phyloP scores from a whole-genome alignment of 2,113 vertebrate genomes.

The Neotragus pygmaeus region DNA sequence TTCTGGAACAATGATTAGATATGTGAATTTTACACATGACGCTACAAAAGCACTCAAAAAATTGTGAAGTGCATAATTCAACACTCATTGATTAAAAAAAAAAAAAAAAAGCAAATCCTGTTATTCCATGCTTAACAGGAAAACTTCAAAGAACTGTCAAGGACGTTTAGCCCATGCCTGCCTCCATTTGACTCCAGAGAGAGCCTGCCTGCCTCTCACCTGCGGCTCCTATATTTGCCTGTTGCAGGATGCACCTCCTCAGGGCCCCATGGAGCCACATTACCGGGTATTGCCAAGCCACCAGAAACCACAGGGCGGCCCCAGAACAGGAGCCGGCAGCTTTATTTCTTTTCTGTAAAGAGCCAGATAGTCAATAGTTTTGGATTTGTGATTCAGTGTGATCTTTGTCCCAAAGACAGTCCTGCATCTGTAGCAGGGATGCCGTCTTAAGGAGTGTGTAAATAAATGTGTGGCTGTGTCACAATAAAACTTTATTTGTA shows the following conservation, averaged over 20 bases:
- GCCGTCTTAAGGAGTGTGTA: neutral
- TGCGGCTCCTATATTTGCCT: accelerated
- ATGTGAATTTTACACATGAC: neutral
- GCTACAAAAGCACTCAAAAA: neutral
- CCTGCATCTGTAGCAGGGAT: neutral
- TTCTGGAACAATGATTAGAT: neutral
- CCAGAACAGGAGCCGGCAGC: neutral
- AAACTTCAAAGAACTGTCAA: neutral
- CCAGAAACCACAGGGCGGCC: neutral
- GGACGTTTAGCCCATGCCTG: accelerated
- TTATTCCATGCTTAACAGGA: neutral
- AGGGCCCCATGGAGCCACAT: accelerated
- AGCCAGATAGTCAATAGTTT: neutral
- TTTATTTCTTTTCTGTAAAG: neutral
- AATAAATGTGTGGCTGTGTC: neutral
- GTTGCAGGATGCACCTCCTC: accelerated
- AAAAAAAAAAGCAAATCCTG: neutral
- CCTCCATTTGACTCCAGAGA: neutral
- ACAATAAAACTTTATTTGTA: neutral
- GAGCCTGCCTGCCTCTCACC: neutral
- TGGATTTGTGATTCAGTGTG: neutral
- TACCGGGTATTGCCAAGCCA: neutral
- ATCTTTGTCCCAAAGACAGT: neutral
- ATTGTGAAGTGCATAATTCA: neutral
- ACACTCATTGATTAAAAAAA: neutral